Evolutionary conservation across 2,113 vertebrate genomes (phyloP).

Genomic region (Pygoscelis antarcticus): DNA sequence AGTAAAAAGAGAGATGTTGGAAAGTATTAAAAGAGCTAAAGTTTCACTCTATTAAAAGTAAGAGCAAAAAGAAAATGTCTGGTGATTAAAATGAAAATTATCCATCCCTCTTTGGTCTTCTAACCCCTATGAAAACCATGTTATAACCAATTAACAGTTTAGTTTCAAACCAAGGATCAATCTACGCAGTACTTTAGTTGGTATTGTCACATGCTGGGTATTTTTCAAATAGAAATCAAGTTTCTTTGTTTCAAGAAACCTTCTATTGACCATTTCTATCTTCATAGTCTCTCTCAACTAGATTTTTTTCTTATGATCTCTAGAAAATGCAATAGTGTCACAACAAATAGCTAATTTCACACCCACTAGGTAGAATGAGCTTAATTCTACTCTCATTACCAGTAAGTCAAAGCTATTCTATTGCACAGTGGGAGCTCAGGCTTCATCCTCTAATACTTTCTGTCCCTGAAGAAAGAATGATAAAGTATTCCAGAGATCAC

Average conservation of each 20-base stretch:
- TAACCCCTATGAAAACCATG: background rate
- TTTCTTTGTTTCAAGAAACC: background rate
- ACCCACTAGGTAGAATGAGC: background rate
- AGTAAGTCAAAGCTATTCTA: slow-evolving; percentile 22
- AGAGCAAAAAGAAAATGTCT: background rate
- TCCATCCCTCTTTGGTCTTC: background rate
- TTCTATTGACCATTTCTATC: background rate
- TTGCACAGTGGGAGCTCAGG: background rate
- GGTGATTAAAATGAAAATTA: background rate
- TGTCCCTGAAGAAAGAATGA: background rate
- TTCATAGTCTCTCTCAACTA: background rate
- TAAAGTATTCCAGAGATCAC: background rate
- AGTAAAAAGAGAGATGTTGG: background rate
- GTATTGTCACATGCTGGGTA: background rate
- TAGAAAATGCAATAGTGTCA: background rate
- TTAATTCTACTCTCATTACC: slow-evolving; percentile 32
- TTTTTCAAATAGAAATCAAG: background rate
- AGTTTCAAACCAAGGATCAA: background rate
- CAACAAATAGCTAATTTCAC: slow-evolving; percentile 37
- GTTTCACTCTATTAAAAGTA: background rate
- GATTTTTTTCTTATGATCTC: background rate
- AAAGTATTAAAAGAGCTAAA: background rate
- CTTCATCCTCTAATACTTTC: background rate
- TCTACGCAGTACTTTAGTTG: background rate
- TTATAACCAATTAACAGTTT: background rate